phyloP scores from a whole-genome alignment of 2,113 vertebrate species.

The Heterotilapia buettikoferi region DNA sequence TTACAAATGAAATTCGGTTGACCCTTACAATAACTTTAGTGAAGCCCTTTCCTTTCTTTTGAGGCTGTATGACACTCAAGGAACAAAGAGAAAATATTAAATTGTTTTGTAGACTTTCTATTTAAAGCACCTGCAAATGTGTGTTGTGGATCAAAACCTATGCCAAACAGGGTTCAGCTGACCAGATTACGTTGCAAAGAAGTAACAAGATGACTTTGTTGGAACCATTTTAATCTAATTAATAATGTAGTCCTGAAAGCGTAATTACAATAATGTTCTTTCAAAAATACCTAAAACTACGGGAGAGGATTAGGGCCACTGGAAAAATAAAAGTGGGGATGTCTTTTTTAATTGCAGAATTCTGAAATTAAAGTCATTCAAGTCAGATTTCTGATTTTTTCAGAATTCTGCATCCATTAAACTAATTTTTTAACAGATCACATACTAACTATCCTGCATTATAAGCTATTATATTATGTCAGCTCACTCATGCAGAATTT shows the following conservation, averaged over 20 bases:
- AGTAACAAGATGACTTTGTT: background rate
- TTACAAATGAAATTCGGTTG: no score
- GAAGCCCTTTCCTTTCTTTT: no score
- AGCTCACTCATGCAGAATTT: background rate
- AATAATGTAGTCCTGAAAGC: background rate
- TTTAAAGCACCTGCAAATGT: background rate
- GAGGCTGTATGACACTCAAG: no score
- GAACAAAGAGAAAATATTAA: background rate
- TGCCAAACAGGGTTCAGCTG: background rate
- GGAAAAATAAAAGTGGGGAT: no score
- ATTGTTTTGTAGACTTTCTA: background rate
- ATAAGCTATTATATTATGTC: background rate
- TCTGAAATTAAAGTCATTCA: no score
- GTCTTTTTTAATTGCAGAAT: no score
- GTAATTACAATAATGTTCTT: background rate
- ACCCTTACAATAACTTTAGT: no score
- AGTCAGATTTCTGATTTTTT: no score
- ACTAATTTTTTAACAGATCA: background rate
- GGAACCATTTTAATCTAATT: background rate
- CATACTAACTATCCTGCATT: background rate
- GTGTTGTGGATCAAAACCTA: background rate
- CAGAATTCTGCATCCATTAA: background rate
- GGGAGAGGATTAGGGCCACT: no score
- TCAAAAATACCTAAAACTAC: background rate
- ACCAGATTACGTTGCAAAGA: background rate